Conservation (phyloP, 2,888 invertebrate genomes). For the Agriotes lineatus region DNA sequence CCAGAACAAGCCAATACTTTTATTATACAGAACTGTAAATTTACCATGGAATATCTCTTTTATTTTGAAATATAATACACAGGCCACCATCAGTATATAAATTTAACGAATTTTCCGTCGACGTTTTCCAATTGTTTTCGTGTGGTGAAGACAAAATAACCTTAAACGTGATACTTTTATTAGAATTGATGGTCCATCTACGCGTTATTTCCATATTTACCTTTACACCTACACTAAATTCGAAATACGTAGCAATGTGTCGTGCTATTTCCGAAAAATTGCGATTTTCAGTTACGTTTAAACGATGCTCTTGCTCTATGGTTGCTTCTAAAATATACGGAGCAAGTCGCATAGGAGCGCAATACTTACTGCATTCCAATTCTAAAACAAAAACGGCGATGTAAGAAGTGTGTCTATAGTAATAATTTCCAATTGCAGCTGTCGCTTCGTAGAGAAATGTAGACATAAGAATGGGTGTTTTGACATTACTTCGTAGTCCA, state of each 20-base stretch:
- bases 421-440: no score
- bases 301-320: background rate
- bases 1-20: no score
- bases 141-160: slow-evolving; percentile 1
- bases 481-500: no score
- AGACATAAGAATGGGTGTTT: no score
- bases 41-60: background rate
- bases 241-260: background rate
- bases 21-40: no score
- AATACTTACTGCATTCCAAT: slow-evolving; percentile 16
- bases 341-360: slow-evolving; percentile 6
- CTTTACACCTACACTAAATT: background rate
- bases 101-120: slow-evolving; percentile 7
- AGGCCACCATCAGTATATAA: slow-evolving; percentile 8
- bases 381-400: slow-evolving; percentile 4
- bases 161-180: background rate
- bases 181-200: no score
- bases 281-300: background rate
- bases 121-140: background rate
- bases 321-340: background rate
- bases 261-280: background rate
- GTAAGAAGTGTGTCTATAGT: no score
- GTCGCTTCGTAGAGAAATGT: no score
- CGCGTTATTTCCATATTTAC: no score
- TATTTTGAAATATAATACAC: background rate